Conservation (phyloP, 2,797 vertebrate genomes). For the Prunella strophiata region DNA sequence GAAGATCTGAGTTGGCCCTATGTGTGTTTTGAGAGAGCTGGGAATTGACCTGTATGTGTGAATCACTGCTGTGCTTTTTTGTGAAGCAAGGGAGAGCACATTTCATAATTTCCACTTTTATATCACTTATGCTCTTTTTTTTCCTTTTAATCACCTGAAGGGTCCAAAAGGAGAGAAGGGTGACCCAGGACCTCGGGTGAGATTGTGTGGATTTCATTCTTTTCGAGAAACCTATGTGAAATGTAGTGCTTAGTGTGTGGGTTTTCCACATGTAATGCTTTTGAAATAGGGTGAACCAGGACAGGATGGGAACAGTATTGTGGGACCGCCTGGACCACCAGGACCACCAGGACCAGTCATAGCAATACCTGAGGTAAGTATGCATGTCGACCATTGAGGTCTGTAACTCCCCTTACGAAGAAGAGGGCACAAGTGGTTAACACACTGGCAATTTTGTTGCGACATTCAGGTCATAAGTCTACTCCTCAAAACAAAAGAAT, state of each 20-base stretch:
- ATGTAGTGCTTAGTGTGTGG: neutral
- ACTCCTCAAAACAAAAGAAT: neutral
- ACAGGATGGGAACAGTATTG: conserved; percentile 77
- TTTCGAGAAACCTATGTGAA: neutral
- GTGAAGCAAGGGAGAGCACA: neutral
- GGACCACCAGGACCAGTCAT: conserved; percentile 83
- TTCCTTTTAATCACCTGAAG: conserved; percentile 67
- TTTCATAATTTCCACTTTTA: neutral
- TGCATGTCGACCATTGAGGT: neutral
- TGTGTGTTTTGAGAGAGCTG: neutral
- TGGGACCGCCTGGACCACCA: conserved; percentile 87
- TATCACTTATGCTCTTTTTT: neutral
- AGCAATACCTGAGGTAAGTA: conserved; percentile 64
- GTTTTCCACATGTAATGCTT: neutral
- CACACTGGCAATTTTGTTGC: neutral
- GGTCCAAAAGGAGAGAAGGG: conserved; percentile 87
- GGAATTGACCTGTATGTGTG: neutral
- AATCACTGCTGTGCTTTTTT: neutral
- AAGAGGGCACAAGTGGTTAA: neutral
- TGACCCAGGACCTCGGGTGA: conserved; percentile 87
- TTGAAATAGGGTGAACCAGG: conserved; percentile 87
- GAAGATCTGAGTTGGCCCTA: neutral
- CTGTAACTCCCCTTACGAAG: neutral
- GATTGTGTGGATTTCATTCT: neutral
- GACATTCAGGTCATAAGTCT: neutral